Conservation (phyloP, 2,888 invertebrate species). For the Cheilosia grossa region DNA sequence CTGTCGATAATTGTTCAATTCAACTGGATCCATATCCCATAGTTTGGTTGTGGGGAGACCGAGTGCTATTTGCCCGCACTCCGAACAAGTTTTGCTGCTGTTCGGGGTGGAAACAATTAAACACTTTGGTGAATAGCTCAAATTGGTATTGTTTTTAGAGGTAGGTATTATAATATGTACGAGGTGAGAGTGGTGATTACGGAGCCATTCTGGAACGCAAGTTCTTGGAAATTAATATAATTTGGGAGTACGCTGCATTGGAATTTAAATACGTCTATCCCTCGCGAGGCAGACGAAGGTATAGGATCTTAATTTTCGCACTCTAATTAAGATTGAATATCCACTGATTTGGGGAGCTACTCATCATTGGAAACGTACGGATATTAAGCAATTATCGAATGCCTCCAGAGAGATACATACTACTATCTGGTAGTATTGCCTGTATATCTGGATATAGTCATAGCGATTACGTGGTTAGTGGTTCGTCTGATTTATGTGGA, state of each 20-base stretch:
- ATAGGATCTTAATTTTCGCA: background rate
- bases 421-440: no score
- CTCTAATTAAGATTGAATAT: conserved; percentile 16
- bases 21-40: conserved; percentile 2
- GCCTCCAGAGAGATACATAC: background rate
- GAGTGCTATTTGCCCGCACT: background rate
- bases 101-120: conserved; percentile 4
- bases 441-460: no score
- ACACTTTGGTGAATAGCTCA: background rate
- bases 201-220: background rate
- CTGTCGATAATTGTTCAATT: conserved; percentile 45
- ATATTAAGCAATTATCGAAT: background rate
- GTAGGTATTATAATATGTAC: no score
- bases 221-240: conserved; percentile 12
- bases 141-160: conserved; percentile 10
- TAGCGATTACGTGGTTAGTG: no score
- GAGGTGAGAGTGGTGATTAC: no score
- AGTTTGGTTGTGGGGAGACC: background rate
- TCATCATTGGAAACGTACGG: background rate
- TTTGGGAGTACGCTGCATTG: background rate
- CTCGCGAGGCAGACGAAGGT: background rate
- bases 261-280: background rate
- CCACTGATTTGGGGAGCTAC: background rate
- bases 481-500: no score
- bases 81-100: background rate